phyloP scores from a whole-genome alignment of 2,888 invertebrate species.

The Drosophila anceps region DNA sequence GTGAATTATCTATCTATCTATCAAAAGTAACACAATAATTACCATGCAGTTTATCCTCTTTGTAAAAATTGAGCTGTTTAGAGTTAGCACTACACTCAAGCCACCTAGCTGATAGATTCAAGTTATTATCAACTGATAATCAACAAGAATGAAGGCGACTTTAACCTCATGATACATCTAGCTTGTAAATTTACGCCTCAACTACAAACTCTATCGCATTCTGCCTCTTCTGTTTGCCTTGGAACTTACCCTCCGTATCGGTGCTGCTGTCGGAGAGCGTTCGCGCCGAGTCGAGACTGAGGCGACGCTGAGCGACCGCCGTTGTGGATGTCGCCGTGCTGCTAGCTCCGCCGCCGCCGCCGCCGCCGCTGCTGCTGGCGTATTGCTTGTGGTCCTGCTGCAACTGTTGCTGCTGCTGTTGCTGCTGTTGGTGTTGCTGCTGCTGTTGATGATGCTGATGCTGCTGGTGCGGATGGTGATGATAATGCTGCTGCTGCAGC shows the following conservation, averaged over 20 bases:
- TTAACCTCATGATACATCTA: background rate
- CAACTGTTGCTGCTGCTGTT: constrained; percentile 36
- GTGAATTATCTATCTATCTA: too few species aligned
- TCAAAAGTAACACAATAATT: background rate
- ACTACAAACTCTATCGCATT: background rate
- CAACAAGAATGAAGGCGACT: background rate
- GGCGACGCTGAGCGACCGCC: constrained; percentile 86
- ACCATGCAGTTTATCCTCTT: background rate
- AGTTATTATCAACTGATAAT: background rate
- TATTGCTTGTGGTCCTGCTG: constrained; percentile 55
- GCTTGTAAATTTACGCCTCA: background rate
- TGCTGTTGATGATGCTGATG: constrained; percentile 24
- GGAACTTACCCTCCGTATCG: constrained; percentile 86
- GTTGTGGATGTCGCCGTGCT: constrained; percentile 56
- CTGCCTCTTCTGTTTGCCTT: background rate
- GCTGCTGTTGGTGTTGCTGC: constrained; percentile 75
- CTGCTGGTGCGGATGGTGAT: constrained; percentile 14
- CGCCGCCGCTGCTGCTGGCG: constrained; percentile 44
- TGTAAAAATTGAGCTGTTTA: background rate
- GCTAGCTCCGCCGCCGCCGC: constrained; percentile 34
- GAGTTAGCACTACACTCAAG: background rate
- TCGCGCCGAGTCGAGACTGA: constrained; percentile 90
- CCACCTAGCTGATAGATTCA: too few species aligned
- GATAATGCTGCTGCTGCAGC: constrained; percentile 37
- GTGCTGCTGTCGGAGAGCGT: constrained; percentile 91